Percentiles rank a stretch among this genome's conserved stretches.
Conservation (phyloP, 2,797 vertebrate genomes). For the Bradypus variegatus region DNA sequence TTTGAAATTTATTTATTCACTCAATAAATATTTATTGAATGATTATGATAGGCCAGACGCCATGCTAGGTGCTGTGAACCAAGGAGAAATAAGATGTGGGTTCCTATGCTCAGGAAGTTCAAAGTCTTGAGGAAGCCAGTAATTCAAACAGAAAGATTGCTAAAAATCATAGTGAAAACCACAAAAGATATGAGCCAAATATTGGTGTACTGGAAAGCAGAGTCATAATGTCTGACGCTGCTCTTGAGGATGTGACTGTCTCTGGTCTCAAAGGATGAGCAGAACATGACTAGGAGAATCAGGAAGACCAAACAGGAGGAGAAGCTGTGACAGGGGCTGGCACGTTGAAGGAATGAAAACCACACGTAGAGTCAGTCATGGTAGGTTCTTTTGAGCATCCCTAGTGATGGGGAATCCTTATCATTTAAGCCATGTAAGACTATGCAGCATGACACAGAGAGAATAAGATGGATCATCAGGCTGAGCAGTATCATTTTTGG, state of each 20-base stretch:
- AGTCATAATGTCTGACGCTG: neutral
- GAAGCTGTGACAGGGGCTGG: neutral
- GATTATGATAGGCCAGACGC: neutral
- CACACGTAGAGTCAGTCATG: neutral
- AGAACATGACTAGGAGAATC: neutral
- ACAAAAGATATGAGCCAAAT: neutral
- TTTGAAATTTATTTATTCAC: neutral
- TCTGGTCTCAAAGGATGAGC: neutral
- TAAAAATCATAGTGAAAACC: slow-evolving; percentile 1
- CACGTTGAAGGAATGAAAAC: neutral
- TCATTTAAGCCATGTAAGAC: neutral
- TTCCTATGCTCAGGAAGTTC: neutral
- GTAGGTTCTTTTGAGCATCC: neutral
- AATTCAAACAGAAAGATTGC: slow-evolving; percentile 23
- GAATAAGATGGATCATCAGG: neutral
- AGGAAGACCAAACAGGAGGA: neutral
- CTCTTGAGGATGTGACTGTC: neutral
- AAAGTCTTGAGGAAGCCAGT: neutral
- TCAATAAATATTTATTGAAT: neutral
- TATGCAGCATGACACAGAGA: neutral
- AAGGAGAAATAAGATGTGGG: neutral
- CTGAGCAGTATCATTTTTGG: neutral
- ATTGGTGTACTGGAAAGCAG: neutral
- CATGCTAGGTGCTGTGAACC: neutral
- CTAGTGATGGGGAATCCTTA: neutral